Base-by-base conservation (phyloP, 2,113 vertebrate species). In the Dasyprocta punctata region DNA sequence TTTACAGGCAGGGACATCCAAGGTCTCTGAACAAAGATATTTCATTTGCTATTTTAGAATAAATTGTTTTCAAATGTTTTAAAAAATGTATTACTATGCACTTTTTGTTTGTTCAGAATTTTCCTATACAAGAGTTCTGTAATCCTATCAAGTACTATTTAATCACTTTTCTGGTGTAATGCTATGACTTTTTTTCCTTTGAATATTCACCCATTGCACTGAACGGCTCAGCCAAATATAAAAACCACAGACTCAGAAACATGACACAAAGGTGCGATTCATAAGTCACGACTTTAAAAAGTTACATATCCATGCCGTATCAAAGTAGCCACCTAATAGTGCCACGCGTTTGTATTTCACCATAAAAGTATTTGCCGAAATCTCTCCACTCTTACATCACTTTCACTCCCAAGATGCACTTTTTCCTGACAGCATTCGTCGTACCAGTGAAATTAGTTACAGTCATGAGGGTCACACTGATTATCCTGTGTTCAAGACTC, bases 381-480 rank as follows among this genome's bases (percentile, higher is more conserved):
- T 81, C 49, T 92, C 83, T 90, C 88, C 90, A 65, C 92, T 84
- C 22, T 80, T 80, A 83, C n/a, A 75, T 90, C 67, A 56, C 30
- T 26, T 83, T 87, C 67, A 91, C 52, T 96, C 63, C 60, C 78
- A 94, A 94, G 90, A 92, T 92, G 58, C 11, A 44, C 73, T 94
- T 92, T 71, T 95, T 95, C 65, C 87, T 90, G 95, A 38, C 81
- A 73, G 85, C 44, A 78, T 83, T 97, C 93, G 95, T 87, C 94
- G 95, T 75, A 95, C 65, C 88, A 75, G 14, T 86, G 58, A 89
- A 93, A 94, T 85, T 17, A 77, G 83, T 94, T 96, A 96, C 97
- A 97, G 98, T 97, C 97, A 87, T 38, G 89, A 89, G 38, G 88
- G 95, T 95, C 95, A 94, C 60, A 22, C 56, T 61, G n/a, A 47